These are phyloP conservation scores for Empis livida DNA, from an alignment of 2,888 invertebrate genomes.

Conservation along the genomic window DNA sequence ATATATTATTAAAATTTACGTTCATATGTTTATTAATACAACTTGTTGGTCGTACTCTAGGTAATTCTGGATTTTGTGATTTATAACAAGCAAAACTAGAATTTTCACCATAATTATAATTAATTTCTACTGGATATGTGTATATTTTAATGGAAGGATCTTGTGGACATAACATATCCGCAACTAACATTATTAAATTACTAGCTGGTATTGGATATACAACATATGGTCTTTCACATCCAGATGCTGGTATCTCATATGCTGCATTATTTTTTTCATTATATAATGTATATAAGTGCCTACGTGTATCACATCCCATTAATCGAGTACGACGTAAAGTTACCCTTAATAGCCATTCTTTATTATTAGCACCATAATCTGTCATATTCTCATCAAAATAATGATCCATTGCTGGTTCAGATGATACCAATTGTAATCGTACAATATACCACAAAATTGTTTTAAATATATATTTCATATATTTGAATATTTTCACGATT, in stretches of 20 bases:
- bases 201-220: conserved; percentile 61
- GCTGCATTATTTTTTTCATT: conserved; percentile 42
- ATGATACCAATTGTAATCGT: conserved; percentile 39
- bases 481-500: conserved; percentile 41
- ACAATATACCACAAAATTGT: conserved; percentile 46
- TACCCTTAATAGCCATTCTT: conserved; percentile 47
- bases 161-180: conserved; percentile 50
- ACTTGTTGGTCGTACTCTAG: conserved; percentile 54
- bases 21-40: conserved; percentile 65
- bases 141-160: conserved; percentile 37
- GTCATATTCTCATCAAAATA: conserved; percentile 41
- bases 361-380: conserved; percentile 38
- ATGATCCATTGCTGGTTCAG: conserved; percentile 37
- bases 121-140: conserved; percentile 34
- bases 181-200: conserved; percentile 64
- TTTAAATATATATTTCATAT: conserved; percentile 45
- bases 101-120: conserved; percentile 36
- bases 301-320: conserved; percentile 72
- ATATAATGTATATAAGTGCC: conserved; percentile 39
- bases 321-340: conserved; percentile 65
- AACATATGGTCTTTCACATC: conserved; percentile 48
- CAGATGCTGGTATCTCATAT: conserved; percentile 35
- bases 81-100: conserved; percentile 50
- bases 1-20: conserved; percentile 37
- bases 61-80: conserved; percentile 41